phyloP scores from a whole-genome alignment of 1,140 invertebrate species.

The Tetramorium alpestre region DNA sequence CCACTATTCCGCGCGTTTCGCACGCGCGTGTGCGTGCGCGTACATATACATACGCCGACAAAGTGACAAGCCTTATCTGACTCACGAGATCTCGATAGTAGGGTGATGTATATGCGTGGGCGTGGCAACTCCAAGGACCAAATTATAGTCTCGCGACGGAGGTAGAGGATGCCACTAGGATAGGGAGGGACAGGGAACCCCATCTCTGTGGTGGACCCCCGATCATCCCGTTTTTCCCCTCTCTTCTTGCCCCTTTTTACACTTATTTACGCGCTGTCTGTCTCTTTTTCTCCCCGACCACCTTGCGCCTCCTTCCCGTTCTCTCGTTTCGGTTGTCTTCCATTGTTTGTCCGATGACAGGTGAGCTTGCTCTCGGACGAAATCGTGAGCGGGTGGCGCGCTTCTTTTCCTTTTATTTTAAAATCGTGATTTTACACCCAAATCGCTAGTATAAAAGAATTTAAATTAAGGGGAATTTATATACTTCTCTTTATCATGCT shows the following conservation, averaged over 20 bases:
- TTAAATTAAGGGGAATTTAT: slow-evolving; percentile 40
- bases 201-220: slow-evolving; percentile 32
- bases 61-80: slow-evolving; percentile 77
- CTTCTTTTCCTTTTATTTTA: slow-evolving; percentile 32
- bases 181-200: slow-evolving; percentile 20
- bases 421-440: slow-evolving; percentile 63
- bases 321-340: slow-evolving; percentile 42
- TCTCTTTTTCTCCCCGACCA: slow-evolving; percentile 19
- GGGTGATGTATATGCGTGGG: slow-evolving; percentile 75
- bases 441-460: slow-evolving; percentile 73
- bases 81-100: slow-evolving; percentile 68
- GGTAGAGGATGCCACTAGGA: slow-evolving; percentile 54
- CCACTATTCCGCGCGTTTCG: slow-evolving; percentile 66
- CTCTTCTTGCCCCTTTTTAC: slow-evolving; percentile 45
- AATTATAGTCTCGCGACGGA: slow-evolving; percentile 74
- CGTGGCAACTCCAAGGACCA: slow-evolving; percentile 75
- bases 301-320: slow-evolving; percentile 15
- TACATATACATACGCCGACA: slow-evolving; percentile 60
- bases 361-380: slow-evolving; percentile 76
- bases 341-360: slow-evolving; percentile 78
- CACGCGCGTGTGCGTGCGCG: not conserved
- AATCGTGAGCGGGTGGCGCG: slow-evolving; percentile 52
- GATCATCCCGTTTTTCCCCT: slow-evolving; percentile 21
- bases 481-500: not conserved
- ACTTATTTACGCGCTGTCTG: slow-evolving; percentile 39